Evolutionary conservation across 1,140 invertebrate species (phyloP).

Genomic region (Diabrotica virgifera): DNA sequence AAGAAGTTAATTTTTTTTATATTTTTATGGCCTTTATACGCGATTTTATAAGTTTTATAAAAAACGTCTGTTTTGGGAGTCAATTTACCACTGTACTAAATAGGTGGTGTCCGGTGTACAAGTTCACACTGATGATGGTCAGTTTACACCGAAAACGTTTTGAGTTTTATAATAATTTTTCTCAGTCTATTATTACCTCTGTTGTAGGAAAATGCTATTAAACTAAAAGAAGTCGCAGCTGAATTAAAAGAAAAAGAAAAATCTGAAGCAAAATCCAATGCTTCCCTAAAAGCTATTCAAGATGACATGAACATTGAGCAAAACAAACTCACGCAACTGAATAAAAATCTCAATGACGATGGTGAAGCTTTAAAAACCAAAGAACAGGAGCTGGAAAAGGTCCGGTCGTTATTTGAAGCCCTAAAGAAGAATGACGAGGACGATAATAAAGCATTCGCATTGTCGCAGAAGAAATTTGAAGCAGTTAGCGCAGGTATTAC

Average conservation of each 20-base stretch:
- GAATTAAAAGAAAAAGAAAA: slow-evolving; percentile 66
- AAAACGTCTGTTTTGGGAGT: no score
- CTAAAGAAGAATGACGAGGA: slow-evolving; percentile 66
- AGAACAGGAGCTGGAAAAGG: slow-evolving; percentile 64
- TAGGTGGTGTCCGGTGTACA: no score
- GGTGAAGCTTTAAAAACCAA: slow-evolving; percentile 62
- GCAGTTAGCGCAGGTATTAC: slow-evolving; percentile 64
- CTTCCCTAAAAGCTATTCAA: slow-evolving; percentile 65
- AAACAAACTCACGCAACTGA: slow-evolving; percentile 67
- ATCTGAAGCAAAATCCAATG: slow-evolving; percentile 63
- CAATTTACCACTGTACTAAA: no score
- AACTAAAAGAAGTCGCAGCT: slow-evolving; percentile 64
- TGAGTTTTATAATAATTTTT: no score
- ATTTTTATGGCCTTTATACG: no score
- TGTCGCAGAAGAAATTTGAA: slow-evolving; percentile 77
- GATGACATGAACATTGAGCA: slow-evolving; percentile 69
- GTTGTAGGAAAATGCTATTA: slow-evolving; percentile 63
- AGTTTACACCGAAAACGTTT: no score
- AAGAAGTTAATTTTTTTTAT: no score
- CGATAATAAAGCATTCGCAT: slow-evolving; percentile 65
- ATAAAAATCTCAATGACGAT: slow-evolving; percentile 71
- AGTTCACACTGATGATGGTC: no score
- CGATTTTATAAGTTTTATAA: no score
- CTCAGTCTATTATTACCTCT: no score
- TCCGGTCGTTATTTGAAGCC: slow-evolving; percentile 65